phyloP scores from a whole-genome alignment of 2,113 vertebrate genomes.

The Arenaria interpres region DNA sequence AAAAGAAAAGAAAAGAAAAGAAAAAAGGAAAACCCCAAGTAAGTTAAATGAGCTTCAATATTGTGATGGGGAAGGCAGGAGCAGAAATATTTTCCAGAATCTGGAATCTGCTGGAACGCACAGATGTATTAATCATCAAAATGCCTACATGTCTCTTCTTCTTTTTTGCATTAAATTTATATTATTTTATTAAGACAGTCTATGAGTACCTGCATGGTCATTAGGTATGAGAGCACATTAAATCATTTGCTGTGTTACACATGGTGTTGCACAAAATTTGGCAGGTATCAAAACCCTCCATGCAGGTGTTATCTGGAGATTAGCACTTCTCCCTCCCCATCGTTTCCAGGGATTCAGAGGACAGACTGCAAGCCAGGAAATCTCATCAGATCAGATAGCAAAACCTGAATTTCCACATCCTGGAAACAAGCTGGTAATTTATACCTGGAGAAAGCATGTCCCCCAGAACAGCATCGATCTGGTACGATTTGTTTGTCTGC shows the following conservation, averaged over 20 bases:
- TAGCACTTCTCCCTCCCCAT: background rate
- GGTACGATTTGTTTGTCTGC: background rate
- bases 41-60: background rate
- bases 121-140: background rate
- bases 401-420: background rate
- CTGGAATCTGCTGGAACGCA: background rate
- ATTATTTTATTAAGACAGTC: background rate
- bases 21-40: background rate
- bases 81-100: background rate
- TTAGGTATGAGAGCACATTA: background rate
- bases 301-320: background rate
- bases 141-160: background rate
- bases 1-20: too few species aligned
- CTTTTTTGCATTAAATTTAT: background rate
- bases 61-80: background rate
- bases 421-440: background rate
- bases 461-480: background rate
- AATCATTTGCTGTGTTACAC: background rate
- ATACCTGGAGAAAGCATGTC: background rate
- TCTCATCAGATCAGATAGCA: background rate
- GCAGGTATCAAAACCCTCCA: background rate
- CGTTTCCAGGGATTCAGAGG: background rate
- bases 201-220: background rate
- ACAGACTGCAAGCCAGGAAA: background rate
- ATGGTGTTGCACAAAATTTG: rapidly evolving